These are phyloP conservation scores for Elymnias hypermnestra DNA, from an alignment of 1,140 invertebrate genomes.

Conservation along the genomic window DNA sequence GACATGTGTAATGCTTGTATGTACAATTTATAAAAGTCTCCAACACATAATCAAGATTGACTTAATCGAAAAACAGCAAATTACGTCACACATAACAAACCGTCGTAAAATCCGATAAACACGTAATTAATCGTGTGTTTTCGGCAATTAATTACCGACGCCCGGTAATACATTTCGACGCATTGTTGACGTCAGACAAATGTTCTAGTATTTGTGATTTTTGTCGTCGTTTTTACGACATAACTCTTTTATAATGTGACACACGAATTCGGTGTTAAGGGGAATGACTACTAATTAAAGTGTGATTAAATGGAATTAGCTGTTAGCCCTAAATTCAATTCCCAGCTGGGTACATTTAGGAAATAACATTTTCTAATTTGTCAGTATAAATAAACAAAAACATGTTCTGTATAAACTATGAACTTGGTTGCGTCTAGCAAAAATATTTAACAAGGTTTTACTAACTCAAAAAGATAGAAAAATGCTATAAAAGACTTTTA, in stretches of 20 bases:
- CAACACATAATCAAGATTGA: constrained; percentile 4
- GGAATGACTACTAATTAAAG: constrained; percentile 21
- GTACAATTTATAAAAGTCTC: not conserved
- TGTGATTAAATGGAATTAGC: constrained; percentile 16
- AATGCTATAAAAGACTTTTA: no score
- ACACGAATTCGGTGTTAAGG: constrained; percentile 19
- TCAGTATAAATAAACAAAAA: no score
- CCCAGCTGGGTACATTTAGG: no score
- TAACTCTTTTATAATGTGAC: constrained; percentile 59
- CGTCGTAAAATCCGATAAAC: constrained; percentile 37
- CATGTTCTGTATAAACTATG: no score
- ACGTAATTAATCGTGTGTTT: constrained; percentile 42
- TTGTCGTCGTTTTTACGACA: constrained; percentile 20
- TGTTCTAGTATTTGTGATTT: constrained; percentile 34
- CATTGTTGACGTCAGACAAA: constrained; percentile 52
- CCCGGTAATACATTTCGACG: constrained; percentile 34
- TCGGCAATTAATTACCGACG: constrained; percentile 41
- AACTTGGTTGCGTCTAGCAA: no score
- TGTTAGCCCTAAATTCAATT: no score
- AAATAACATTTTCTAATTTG: no score
- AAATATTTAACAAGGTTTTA: no score
- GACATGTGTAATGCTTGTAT: no score
- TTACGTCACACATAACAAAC: constrained; percentile 31
- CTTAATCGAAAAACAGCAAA: constrained; percentile 12
- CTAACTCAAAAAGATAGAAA: no score